phyloP scores from a whole-genome alignment of 2,797 vertebrate genomes.

The Oreortyx pictus region DNA sequence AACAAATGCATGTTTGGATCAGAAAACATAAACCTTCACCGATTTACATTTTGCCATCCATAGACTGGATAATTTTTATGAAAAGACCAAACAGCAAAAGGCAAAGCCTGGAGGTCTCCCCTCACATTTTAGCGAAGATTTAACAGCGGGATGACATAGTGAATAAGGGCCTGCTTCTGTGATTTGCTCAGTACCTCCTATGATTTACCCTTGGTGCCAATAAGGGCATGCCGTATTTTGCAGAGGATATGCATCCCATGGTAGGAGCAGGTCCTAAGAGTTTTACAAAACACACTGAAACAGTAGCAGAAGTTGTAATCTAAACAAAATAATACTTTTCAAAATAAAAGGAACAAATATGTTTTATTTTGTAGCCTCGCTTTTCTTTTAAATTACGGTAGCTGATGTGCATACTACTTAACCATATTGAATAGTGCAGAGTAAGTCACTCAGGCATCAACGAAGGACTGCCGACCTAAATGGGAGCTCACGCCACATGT shows the following conservation, averaged over 20 bases:
- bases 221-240: conserved; percentile 64
- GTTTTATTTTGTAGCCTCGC: not conserved
- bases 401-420: not conserved
- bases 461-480: not conserved
- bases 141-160: conserved; percentile 55
- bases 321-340: not conserved
- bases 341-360: not conserved
- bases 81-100: conserved; percentile 50
- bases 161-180: conserved; percentile 56
- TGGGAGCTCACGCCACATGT: fast-evolving
- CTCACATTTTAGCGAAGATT: conserved; percentile 67
- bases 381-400: not conserved
- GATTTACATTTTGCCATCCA: conserved; percentile 44
- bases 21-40: not conserved
- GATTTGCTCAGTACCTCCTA: conserved; percentile 64
- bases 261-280: not conserved
- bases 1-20: conserved; percentile 1
- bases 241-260: not conserved
- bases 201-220: conserved; percentile 62
- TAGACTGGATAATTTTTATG: conserved; percentile 37
- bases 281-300: not conserved
- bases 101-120: conserved; percentile 42
- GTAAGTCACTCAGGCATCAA: fast-evolving
- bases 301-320: not conserved
- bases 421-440: fast-evolving